A percentile compares a stretch with the other conserved stretches of the same genome.
These are phyloP conservation scores for Trilocha varians DNA, from an alignment of 2,888 invertebrate genomes.

Conservation along the genomic window DNA sequence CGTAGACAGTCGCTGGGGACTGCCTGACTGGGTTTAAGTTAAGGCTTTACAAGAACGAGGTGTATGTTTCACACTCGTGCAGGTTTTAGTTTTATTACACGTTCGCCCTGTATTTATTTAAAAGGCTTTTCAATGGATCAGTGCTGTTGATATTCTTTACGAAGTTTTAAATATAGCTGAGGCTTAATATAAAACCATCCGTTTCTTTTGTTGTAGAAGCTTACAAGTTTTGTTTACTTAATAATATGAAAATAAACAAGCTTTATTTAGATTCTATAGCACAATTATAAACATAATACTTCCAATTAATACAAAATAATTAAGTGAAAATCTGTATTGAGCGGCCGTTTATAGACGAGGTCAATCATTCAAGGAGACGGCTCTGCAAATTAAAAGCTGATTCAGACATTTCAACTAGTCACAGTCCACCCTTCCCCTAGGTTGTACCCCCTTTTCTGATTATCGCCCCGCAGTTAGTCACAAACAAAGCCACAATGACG, in stretches of 20 bases:
- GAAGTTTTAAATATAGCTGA: not conserved
- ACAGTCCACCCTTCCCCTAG: constrained; percentile 20
- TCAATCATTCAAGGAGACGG: constrained; percentile 37
- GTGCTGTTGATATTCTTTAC: not conserved
- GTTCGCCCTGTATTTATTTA: not conserved
- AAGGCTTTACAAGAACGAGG: constrained; percentile 35
- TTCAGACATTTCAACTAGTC: constrained; percentile 49
- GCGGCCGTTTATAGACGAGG: constrained; percentile 34
- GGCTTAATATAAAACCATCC: too few relatives aligned
- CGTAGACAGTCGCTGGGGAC: constrained; percentile 26
- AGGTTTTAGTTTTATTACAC: constrained; percentile 23
- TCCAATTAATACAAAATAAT: too few relatives aligned
- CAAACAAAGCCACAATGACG: constrained; percentile 55
- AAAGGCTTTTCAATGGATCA: not conserved
- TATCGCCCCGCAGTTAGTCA: constrained; percentile 38
- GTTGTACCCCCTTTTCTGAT: constrained; percentile 33
- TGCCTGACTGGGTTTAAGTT: constrained; percentile 34
- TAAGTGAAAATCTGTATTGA: constrained; percentile 27
- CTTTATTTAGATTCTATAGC: too few relatives aligned
- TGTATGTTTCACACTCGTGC: constrained; percentile 32
- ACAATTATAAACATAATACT: too few relatives aligned
- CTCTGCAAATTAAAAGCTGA: constrained; percentile 52
- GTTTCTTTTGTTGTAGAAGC: too few relatives aligned
- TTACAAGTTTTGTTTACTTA: too few relatives aligned
- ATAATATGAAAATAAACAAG: too few relatives aligned